These are phyloP conservation scores for Cheirogaleus major DNA, from an alignment of 2,797 vertebrate genomes.

Conservation along the genomic window DNA sequence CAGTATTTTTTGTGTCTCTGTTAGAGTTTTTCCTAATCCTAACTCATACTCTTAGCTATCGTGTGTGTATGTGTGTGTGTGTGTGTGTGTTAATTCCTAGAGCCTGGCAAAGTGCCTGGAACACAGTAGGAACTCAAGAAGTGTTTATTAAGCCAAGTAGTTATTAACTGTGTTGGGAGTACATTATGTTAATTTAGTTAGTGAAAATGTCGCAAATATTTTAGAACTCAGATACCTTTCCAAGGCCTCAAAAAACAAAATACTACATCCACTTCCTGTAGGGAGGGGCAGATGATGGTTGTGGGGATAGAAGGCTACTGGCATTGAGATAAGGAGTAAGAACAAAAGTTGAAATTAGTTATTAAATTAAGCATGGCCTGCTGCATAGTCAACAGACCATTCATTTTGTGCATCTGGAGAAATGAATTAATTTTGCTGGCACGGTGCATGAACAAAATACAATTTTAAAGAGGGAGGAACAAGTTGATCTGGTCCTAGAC, in stretches of 20 bases:
- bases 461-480: background rate
- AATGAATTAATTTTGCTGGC: background rate
- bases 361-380: background rate
- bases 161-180: slow-evolving; percentile 24
- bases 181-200: slow-evolving; percentile 52
- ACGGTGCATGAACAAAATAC: background rate
- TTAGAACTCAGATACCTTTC: slow-evolving; percentile 11
- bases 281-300: background rate
- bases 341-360: background rate
- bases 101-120: slow-evolving; percentile 39
- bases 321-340: background rate
- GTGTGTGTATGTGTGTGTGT: background rate
- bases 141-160: slow-evolving; percentile 52
- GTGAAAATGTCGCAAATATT: slow-evolving; percentile 24
- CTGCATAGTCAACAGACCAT: background rate
- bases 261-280: background rate
- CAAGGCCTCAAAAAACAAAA: slow-evolving; percentile 31
- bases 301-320: background rate
- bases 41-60: background rate
- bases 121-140: slow-evolving; percentile 51
- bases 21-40: background rate
- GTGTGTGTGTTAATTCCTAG: background rate
- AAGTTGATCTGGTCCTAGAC: background rate
- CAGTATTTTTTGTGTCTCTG: background rate
- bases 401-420: background rate